Evolutionary conservation across 2,797 vertebrate genomes (phyloP), one percentile per base, ranked within the genome.

Genomic region (Peromyscus aztecus): DNA sequence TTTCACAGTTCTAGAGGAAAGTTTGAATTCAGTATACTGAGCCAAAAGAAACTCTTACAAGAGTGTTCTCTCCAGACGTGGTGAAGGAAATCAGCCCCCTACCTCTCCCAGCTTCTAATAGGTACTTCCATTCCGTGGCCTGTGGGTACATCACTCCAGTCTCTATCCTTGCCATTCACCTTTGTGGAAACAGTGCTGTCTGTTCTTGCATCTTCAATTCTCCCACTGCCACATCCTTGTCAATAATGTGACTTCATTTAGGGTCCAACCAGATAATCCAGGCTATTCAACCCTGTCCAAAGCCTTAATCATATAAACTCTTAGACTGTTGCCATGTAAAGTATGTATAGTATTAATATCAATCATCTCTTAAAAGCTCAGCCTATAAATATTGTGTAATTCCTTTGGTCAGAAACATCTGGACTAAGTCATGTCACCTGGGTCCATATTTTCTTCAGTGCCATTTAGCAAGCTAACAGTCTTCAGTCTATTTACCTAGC

Each of bases 311-410:
- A 57, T 34, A 63, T 40, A 40, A 29, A 69, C 13, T 78, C 43
- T 82, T 59, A 90, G 97, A 97, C 98, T 98, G 98, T 98, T 98
- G 97, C 98, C 98, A 96, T 98, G 98, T 99, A 99, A 98, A 98
- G 97, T 99, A 98, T 99, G 98, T 98, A 99, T 98, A 99, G 98
- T 98, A 97, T 98, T 98, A 98, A 97, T 98, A 98, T 98, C 98
- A 98, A 97, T 98, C 97, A 98, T 97, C 98, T 98, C 97, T 90
- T 96, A 24, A 73, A 96, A 98, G 98, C 89, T 97, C 98, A 97
- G 97, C 97, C 96, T 98, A 98, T 98, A 98, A 98, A 98, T 98
- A 98, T 96, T 98, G 95, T 97, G 95, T 97, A 94, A 98, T 97
- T 97, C 98, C 94, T 97, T 98, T 97, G 98, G 97, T 98, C 97